Conservation (phyloP, 2,797 vertebrate genomes). For the Sebastes cheni region DNA sequence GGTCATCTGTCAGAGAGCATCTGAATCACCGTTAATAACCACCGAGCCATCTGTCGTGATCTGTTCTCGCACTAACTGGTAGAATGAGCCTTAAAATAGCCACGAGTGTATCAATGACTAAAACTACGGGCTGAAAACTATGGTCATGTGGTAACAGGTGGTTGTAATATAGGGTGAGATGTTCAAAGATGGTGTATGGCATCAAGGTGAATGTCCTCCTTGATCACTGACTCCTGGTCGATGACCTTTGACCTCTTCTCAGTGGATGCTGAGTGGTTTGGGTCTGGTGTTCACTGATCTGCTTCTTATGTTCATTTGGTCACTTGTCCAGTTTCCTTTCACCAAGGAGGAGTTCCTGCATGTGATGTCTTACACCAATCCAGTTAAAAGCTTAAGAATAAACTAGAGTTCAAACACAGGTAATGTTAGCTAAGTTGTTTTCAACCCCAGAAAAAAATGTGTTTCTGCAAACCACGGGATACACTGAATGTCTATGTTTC, state of each 20-base stretch:
- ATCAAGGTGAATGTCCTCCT: neutral
- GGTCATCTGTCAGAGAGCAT: constrained; percentile 24
- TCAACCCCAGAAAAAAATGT: neutral
- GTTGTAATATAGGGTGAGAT: neutral
- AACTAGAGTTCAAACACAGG: neutral
- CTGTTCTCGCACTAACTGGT: neutral
- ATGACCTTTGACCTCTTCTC: neutral
- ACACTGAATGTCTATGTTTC: neutral
- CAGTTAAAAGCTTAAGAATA: neutral
- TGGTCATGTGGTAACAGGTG: neutral
- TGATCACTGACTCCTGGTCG: neutral
- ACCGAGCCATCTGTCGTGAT: constrained; percentile 14
- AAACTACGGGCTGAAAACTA: neutral
- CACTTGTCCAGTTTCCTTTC: neutral
- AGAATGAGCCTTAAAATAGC: neutral
- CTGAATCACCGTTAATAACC: constrained; percentile 9
- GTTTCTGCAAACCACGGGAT: neutral
- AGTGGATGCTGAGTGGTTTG: neutral
- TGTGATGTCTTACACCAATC: neutral
- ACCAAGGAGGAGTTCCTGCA: neutral
- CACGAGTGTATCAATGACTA: neutral
- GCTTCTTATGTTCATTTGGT: neutral
- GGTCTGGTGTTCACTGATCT: neutral
- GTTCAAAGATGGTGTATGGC: neutral
- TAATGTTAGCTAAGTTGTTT: neutral